Evolutionary conservation across 2,113 vertebrate genomes (phyloP).

Genomic region (Tyrannus savana): DNA sequence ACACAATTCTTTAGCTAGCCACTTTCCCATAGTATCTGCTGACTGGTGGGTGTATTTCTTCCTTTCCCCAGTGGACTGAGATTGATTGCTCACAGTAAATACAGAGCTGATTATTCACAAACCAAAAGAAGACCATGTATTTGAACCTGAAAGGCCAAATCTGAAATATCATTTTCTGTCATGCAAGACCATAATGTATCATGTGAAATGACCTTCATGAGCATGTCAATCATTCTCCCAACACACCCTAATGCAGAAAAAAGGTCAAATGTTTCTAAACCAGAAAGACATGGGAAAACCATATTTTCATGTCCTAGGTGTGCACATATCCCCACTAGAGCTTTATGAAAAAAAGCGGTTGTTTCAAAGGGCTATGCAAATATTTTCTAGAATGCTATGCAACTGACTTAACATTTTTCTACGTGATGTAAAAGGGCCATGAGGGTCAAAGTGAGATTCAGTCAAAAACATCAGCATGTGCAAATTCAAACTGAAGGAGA

Average conservation of each 20-base stretch:
- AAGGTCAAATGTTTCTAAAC: neutral
- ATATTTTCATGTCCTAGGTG: neutral
- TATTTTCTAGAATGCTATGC: neutral
- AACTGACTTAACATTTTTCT: neutral
- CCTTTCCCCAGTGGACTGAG: slow-evolving; percentile 15
- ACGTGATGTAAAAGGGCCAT: neutral
- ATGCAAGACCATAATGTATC: neutral
- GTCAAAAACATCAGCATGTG: neutral
- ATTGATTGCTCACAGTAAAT: slow-evolving; percentile 41
- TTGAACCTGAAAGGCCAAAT: neutral
- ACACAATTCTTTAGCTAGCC: slow-evolving; percentile 28
- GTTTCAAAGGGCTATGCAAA: neutral
- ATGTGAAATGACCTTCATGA: neutral
- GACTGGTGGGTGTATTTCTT: slow-evolving; percentile 9
- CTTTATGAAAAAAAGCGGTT: neutral
- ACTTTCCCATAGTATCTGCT: slow-evolving; percentile 36
- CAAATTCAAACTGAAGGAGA: neutral
- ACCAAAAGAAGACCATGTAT: slow-evolving; percentile 1
- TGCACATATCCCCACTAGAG: neutral
- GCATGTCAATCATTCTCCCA: neutral
- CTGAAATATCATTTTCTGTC: slow-evolving; percentile 23
- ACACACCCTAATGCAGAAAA: neutral
- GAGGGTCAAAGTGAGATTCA: neutral
- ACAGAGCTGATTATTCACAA: slow-evolving; percentile 53
- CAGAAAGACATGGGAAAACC: neutral